A percentile compares a stretch with the other conserved stretches of the same genome.
These are phyloP conservation scores for Phocides pigmalion DNA, from an alignment of 1,140 invertebrate genomes.

Conservation along the genomic window DNA sequence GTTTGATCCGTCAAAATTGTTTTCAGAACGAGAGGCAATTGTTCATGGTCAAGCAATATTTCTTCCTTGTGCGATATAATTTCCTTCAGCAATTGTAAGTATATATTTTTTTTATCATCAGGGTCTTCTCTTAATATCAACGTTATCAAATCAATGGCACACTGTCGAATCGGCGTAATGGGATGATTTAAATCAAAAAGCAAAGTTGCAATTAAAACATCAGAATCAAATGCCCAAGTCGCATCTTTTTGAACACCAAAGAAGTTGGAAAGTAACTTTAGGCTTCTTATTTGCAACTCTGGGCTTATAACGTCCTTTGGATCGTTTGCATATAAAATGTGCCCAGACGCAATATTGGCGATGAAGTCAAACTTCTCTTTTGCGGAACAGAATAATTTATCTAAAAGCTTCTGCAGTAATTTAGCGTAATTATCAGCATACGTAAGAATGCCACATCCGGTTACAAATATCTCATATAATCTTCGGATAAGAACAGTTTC, in stretches of 20 bases:
- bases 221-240: constrained; percentile 72
- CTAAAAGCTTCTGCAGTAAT: constrained; percentile 67
- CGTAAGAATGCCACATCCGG: constrained; percentile 62
- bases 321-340: constrained; percentile 67
- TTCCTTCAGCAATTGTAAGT: constrained; percentile 60
- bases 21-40: constrained; percentile 78
- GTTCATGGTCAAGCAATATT: constrained; percentile 86
- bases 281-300: constrained; percentile 66
- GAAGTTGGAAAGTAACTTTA: constrained; percentile 67
- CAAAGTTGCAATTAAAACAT: constrained; percentile 73
- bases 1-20: constrained; percentile 59
- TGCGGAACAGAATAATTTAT: constrained; percentile 65
- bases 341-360: constrained; percentile 76
- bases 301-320: constrained; percentile 70
- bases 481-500: constrained; percentile 60
- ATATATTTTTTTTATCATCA: constrained; percentile 57
- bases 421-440: constrained; percentile 65
- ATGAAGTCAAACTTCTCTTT: constrained; percentile 82
- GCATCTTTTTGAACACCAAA: constrained; percentile 52
- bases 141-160: constrained; percentile 66
- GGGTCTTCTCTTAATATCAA: constrained; percentile 50
- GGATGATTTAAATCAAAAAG: constrained; percentile 77
- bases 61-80: constrained; percentile 79
- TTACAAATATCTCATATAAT: constrained; percentile 71
- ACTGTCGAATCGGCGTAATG: constrained; percentile 67